Evolutionary conservation across 1,140 invertebrate species (phyloP), one percentile per base, ranked within the genome.

Genomic region (Nylanderia fulva): DNA sequence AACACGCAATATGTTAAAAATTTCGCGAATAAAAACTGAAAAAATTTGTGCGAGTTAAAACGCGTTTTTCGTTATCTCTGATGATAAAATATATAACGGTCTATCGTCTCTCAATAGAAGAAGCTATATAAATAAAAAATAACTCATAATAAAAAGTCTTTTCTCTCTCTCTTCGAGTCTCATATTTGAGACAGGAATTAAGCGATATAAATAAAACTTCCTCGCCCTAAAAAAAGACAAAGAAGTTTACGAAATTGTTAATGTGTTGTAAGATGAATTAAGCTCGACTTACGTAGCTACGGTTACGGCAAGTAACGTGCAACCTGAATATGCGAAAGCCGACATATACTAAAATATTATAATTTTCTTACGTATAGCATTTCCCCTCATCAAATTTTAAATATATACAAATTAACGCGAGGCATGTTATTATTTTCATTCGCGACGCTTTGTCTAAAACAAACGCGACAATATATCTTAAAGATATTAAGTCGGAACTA

Each of bases 71-170:
- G 42, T 21, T 85, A 56, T 63, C 64, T n/a, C 15, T 48, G 3
- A 48, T 48, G 21, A 6, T 33, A 21, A 13, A 48, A 64, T 33
- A 58, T 85, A 64, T 61, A 86, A 61, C 11, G 69, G 7, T 15
- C 0, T 58, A 33, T 84, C 56, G 52, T 39, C 27, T 18, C 11
- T 24, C 0, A n/a, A 58, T 21, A 36, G 11, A 64, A 79, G 75
- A 64, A 79, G 75, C 68, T 77, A 27, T 52, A 36, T 27, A 27
- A 64, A 66, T 54, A 21, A 54, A 52, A n/a, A 77, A 60, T 74
- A 39, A n/a, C 21, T 58, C 21, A 2, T 21, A 27, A 39, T n/a
- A 60, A 58, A 18, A 13, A 60, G 11, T 8, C 29, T 56, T n/a
- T 9, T 13, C 45, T 48, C 45, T 48, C 45, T 15, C 9, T 48